Conservation (phyloP, 2,888 invertebrate species). For the Osmoderma eremita region DNA sequence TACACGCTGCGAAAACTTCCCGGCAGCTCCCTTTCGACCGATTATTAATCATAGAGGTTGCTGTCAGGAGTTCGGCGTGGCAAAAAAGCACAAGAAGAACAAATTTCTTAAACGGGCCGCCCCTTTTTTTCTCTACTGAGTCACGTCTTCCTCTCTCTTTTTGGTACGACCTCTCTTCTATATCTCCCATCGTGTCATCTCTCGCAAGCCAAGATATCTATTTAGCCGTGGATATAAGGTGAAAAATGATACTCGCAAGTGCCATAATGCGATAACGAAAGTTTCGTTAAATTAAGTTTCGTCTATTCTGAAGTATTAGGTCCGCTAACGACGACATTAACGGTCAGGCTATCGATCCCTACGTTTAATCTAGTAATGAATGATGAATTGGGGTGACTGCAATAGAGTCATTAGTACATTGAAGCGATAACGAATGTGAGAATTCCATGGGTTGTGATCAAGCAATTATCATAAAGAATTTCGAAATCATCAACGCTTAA, state of each 20-base stretch:
- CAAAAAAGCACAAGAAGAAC: constrained; percentile 24
- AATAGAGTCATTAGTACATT: too few species aligned
- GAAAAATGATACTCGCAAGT: constrained; percentile 33
- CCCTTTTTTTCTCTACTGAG: background rate
- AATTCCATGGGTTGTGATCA: too few species aligned
- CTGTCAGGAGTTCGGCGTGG: constrained; percentile 20
- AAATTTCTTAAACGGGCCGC: constrained; percentile 24
- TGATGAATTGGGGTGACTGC: too few species aligned
- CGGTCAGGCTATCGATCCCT: too few species aligned
- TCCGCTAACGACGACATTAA: constrained; percentile 5
- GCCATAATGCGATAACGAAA: constrained; percentile 31
- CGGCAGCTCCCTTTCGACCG: constrained; percentile 11
- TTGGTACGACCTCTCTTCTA: background rate
- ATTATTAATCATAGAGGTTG: constrained; percentile 31
- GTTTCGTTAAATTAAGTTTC: constrained; percentile 35
- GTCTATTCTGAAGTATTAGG: constrained; percentile 17
- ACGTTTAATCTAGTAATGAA: too few species aligned
- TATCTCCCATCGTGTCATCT: background rate
- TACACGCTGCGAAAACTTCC: constrained; percentile 26
- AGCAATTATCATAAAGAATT: too few species aligned
- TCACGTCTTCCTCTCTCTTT: constrained; percentile 1
- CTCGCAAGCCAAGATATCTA: background rate
- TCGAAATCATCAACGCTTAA: too few species aligned
- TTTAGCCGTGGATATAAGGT: constrained; percentile 9
- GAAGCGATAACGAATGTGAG: too few species aligned